Base-by-base conservation (phyloP, 2,797 vertebrate genomes). In the Amblyraja radiata region DNA sequence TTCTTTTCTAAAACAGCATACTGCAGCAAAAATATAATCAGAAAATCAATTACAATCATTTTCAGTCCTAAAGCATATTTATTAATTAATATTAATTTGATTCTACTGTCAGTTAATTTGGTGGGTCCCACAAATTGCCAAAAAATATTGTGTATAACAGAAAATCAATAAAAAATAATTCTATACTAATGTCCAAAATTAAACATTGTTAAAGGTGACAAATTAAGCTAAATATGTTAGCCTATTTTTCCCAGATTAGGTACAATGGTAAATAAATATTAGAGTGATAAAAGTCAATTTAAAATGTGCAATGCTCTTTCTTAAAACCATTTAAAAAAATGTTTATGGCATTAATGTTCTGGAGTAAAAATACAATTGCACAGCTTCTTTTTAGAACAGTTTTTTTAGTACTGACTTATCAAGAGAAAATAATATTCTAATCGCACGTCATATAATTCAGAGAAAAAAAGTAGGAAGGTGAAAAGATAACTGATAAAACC, bases 401-500 rank as follows among this genome's bases (percentile, higher is more conserved):
- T 21, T 91, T 92, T 74, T n/a, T 76, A 74, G 18, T 76, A 76
- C 32, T 86, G 46, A 61, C 8, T n/a, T 73, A 74, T 1, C 32
- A 90, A 46, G 36, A 54, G 90, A 92, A 54, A 92, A 74, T 76
- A 92, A 21, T 21, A 92, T 28, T n/a, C 25, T 74, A 76, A 71
- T 54, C 23, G 39, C 46, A 58, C 8, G 1, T 54, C 39, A 28
- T 76, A 73, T 23, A 74, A 46, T 92, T 88, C 54, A 0, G 28
- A 65, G 25, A 46, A 76, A 92, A 74, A 91, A 21, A 58, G 90
- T 76, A 46, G 39, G 76, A 92, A 76, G 74, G 25, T 8, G 71
- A 28, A 92, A 73, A 58, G 90, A 76, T 92, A 16, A 74, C 36
- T 25, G 71, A 92, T 92, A 58, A 76, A 92, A 76, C 54, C 90